Evolutionary conservation across 2,888 invertebrate species (phyloP).

Genomic region (Hydrotaea cyrtoneurina): DNA sequence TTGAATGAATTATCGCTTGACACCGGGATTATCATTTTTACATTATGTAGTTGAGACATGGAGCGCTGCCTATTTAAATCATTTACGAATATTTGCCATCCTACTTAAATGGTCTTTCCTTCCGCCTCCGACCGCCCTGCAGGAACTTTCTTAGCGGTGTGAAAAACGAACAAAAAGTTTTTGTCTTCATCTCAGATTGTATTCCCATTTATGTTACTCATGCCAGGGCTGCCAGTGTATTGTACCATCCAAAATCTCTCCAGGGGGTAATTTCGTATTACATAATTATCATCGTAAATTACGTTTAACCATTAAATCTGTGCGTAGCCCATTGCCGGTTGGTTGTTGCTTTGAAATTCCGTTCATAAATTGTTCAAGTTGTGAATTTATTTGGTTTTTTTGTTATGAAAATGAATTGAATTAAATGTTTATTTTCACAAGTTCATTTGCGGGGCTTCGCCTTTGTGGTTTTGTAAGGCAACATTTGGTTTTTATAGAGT

Average conservation of each 20-base stretch:
- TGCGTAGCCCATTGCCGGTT: conserved; percentile 34
- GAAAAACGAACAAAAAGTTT: too few relatives aligned
- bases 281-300: conserved; percentile 80
- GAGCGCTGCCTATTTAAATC: conserved; percentile 55
- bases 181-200: conserved; percentile 21
- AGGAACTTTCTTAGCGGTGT: conserved; percentile 23
- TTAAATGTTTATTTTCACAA: conserved; percentile 73
- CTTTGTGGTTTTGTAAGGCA: conserved; percentile 48
- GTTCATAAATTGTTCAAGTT: conserved; percentile 60
- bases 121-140: neutral
- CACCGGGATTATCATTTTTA: conserved; percentile 81
- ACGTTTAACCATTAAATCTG: conserved; percentile 67
- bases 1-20: conserved; percentile 79
- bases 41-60: conserved; percentile 70
- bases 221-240: conserved; percentile 3
- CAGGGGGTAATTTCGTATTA: conserved; percentile 77
- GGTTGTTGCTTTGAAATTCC: conserved; percentile 19
- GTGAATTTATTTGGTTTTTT: conserved; percentile 60
- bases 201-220: neutral
- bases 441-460: conserved; percentile 53
- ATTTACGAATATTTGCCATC: conserved; percentile 37
- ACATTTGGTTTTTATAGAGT: conserved; percentile 46
- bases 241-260: conserved; percentile 65
- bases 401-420: conserved; percentile 78
- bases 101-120: neutral